These are phyloP conservation scores for Geococcyx californianus DNA, from an alignment of 2,113 vertebrate genomes.

Conservation along the genomic window DNA sequence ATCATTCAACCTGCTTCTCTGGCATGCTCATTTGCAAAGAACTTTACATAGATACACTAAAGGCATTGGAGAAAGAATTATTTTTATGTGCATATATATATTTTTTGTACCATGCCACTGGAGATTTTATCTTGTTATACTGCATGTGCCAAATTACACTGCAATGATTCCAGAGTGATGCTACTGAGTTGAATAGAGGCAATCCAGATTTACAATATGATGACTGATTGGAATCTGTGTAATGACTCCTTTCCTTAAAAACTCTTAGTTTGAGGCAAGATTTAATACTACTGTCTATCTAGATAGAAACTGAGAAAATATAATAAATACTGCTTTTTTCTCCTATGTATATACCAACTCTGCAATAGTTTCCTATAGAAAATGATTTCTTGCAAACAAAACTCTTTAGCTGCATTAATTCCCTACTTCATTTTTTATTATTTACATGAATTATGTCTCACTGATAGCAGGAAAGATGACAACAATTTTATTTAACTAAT, in stretches of 20 bases:
- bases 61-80: not conserved
- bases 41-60: not conserved
- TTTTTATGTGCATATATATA: not conserved
- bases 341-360: not conserved
- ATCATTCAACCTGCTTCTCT: not conserved
- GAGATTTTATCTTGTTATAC: not conserved
- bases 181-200: not conserved
- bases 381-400: not conserved
- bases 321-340: constrained; percentile 6
- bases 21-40: not conserved
- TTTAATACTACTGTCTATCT: not conserved
- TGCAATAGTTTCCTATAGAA: not conserved
- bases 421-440: not conserved
- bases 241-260: constrained; percentile 46
- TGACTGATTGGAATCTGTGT: constrained; percentile 29
- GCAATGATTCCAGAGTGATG: not conserved
- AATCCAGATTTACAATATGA: constrained; percentile 41
- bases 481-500: not conserved
- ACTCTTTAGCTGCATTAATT: not conserved
- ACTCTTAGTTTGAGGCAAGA: constrained; percentile 10
- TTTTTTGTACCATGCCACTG: not conserved
- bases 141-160: constrained; percentile 20
- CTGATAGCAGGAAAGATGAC: not conserved
- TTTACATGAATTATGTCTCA: not conserved
- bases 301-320: constrained; percentile 34